Evolutionary conservation across 2,888 invertebrate species (phyloP), one percentile per base, ranked within the genome.

Genomic region (Abrostola tripartita): DNA sequence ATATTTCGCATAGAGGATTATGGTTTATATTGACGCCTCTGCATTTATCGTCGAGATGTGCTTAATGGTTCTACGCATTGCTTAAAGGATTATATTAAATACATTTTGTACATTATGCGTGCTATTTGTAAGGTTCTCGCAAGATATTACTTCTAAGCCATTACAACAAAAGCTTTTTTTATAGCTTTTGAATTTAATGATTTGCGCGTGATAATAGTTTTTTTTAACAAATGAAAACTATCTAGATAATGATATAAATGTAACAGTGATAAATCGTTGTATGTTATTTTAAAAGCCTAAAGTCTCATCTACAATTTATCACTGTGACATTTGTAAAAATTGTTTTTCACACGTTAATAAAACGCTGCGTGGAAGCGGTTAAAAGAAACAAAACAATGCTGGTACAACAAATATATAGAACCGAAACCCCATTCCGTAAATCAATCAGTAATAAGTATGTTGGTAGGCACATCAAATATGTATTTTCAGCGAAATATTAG

Each of bases 401-500:
- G 14, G 6, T 49, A 64, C 38, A 63, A 54, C 47, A 44, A 44
- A 52, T 47, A 24, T 37, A 62, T 60, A 74, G 72, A 69, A 74
- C 68, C 51, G 66, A 77, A 81, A 75, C 65, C 72, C 70, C 58
- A 79, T 81, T 81, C 68, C 78, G 74, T 78, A 81, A 81, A 85
- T 85, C 84, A 81, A 85, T 87, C 83, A 83, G 81, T 79, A 76
- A 79, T 84, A 81, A 80, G 76, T 81, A 75, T 76, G 76, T 78
- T 76, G 68, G 75, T 76, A 71, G 78, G 74, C 76, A 78, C 76
- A 82, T 81, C 79, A 82, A 82, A 86, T 83, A 84, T 81, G 76
- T 85, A 84, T 85, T 85, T 83, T 83, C 82, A 84, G 78, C 77
- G 72, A 76, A 81, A 81, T 83, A 82, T 83, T 81, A 82, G 77